phyloP scores from a whole-genome alignment of 2,113 vertebrate species.

The Aythya baeri region DNA sequence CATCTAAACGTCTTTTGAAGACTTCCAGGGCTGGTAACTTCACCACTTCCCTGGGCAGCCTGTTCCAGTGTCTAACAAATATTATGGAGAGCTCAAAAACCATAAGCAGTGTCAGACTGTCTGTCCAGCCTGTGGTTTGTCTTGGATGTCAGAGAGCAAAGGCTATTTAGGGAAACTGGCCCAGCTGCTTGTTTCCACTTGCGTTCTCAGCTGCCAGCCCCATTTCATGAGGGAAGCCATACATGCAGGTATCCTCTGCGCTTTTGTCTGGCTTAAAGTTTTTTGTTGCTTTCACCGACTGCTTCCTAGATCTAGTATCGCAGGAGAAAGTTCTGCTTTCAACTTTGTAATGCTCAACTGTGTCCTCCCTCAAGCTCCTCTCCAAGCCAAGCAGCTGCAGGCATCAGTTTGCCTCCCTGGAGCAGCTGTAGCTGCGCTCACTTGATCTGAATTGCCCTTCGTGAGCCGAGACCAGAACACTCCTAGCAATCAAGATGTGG shows the following conservation, averaged over 20 bases:
- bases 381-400: background rate
- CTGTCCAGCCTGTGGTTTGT: background rate
- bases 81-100: background rate
- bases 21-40: too few species aligned
- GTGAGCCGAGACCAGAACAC: background rate
- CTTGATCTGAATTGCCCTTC: background rate
- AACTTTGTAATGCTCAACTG: background rate
- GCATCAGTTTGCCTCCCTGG: background rate
- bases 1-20: too few species aligned
- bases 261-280: background rate
- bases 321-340: background rate
- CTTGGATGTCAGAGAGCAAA: background rate
- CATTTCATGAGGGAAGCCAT: background rate
- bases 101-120: background rate
- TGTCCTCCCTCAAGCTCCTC: background rate
- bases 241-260: rapidly evolving
- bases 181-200: background rate
- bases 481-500: background rate
- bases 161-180: background rate
- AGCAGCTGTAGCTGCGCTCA: background rate
- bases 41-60: too few species aligned
- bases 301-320: background rate
- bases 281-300: background rate
- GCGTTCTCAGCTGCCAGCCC: background rate
- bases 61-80: too few species aligned